Conservation (phyloP, 2,797 vertebrate genomes). For the Varecia variegata region DNA sequence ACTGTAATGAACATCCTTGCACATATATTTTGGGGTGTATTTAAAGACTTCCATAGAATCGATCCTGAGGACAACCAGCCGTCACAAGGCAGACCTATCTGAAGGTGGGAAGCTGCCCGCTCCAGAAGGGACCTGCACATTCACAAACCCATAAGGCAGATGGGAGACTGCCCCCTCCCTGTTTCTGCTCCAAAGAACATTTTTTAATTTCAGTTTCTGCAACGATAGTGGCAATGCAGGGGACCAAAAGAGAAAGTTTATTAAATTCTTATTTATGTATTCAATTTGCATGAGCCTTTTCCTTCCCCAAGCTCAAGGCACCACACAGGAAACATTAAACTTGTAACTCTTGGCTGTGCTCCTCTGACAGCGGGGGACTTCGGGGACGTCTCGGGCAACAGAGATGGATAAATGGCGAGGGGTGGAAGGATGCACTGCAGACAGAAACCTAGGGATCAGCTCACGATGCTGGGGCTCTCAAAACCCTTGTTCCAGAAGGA, state of each 20-base stretch:
- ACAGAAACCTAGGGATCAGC: background rate
- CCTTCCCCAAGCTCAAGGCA: slow-evolving; percentile 22
- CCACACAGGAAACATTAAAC: slow-evolving; percentile 12
- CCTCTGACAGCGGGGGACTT: background rate
- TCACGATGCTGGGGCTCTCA: background rate
- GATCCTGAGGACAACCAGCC: background rate
- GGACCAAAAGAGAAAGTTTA: slow-evolving; percentile 62
- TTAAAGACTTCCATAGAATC: background rate
- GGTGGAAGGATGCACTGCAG: background rate
- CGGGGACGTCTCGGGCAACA: too few species aligned
- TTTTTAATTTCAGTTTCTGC: slow-evolving; percentile 58
- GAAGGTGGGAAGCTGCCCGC: background rate
- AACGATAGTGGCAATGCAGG: slow-evolving; percentile 45
- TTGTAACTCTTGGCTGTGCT: slow-evolving; percentile 39
- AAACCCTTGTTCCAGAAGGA: background rate
- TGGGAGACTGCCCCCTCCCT: rapidly evolving
- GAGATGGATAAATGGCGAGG: background rate
- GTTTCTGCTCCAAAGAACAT: background rate
- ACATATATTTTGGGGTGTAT: background rate
- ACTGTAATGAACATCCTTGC: background rate
- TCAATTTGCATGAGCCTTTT: slow-evolving; percentile 68
- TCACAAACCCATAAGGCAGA: background rate
- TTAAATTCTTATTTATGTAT: slow-evolving; percentile 79
- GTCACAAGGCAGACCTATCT: background rate
- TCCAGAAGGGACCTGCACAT: background rate